Evolutionary conservation across 2,888 invertebrate species (phyloP), one percentile per base, ranked within the genome.

Genomic region (Belgica antarctica): DNA sequence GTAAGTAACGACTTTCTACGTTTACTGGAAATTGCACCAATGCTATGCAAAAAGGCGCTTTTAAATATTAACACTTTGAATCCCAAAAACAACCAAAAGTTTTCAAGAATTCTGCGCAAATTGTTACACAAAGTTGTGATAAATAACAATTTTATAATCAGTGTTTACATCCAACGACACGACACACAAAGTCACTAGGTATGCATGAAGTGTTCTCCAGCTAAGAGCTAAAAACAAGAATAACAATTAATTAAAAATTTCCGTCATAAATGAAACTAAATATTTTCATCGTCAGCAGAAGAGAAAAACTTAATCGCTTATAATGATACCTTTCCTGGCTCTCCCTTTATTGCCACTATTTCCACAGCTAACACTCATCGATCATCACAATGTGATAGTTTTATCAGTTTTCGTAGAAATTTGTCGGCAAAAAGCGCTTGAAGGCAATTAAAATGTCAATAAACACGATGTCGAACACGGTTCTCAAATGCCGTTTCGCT

Each of bases 401-500:
- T 41, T 41, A n/a, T 41, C 31, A 41, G 12, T n/a, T 41, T 41
- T 41, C n/a, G 10, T 15, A n/a, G 15, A 41, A 41, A n/a, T n/a
- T n/a, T 15, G 41, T n/a, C n/a, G 41, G 15, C 41, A 41, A 41
- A 41, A 41, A 41, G n/a, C 41, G 12, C 41, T 31, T 31, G 4
- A 15, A 5, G 15, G 8, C 41, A 41, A 41, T 41, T 41, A 41
- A 41, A 41, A 5, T 41, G 41, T 41, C 41, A 41, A 41, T 41
- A 5, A 10, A 41, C 41, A 41, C n/a, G 41, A n/a, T 41, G 41
- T 41, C 41, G 41, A 41, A 41, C 41, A 41, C 41, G 41, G n/a
- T 41, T 10, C 3, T 2, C 3, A 10, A 41, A 2, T n/a, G 12
- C 10, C 41, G 15, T 41, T 41, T 41, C 41, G n/a, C 41, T 41